These are phyloP conservation scores for Dorcus parallelipipedus DNA, from an alignment of 2,888 invertebrate genomes.

Conservation along the genomic window DNA sequence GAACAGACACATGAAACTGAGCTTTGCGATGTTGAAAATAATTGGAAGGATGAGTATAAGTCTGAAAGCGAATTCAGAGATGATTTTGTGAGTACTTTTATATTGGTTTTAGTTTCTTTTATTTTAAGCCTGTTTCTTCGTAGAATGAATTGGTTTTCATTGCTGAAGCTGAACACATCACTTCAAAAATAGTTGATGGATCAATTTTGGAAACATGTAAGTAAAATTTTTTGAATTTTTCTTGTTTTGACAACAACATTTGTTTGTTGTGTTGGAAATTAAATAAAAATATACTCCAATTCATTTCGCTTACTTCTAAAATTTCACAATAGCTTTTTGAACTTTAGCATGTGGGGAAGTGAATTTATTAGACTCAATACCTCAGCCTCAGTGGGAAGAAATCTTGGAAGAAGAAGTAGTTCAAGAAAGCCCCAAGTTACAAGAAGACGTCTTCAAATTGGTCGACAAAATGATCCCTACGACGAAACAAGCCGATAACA, in stretches of 20 bases:
- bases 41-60: no score
- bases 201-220: constrained; percentile 6
- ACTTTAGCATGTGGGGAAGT: constrained; percentile 15
- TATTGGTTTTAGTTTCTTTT: no score
- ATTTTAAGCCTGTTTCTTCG: no score
- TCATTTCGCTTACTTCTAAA: not conserved
- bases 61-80: no score
- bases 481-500: not conserved
- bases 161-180: constrained; percentile 15
- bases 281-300: not conserved
- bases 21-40: no score
- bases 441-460: constrained; percentile 19
- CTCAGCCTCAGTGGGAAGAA: constrained; percentile 19
- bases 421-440: constrained; percentile 1
- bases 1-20: no score
- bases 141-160: constrained; percentile 21
- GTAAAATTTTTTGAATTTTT: no score
- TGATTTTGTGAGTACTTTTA: no score
- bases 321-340: no score
- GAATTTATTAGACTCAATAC: constrained; percentile 18
- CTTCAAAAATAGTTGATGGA: constrained; percentile 18
- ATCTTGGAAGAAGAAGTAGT: constrained; percentile 10
- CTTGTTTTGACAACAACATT: no score
- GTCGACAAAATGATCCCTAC: constrained; percentile 23
- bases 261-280: no score